These are phyloP conservation scores for Toxotes chatareus DNA, from an alignment of 2,113 vertebrate species.

Conservation along the genomic window DNA sequence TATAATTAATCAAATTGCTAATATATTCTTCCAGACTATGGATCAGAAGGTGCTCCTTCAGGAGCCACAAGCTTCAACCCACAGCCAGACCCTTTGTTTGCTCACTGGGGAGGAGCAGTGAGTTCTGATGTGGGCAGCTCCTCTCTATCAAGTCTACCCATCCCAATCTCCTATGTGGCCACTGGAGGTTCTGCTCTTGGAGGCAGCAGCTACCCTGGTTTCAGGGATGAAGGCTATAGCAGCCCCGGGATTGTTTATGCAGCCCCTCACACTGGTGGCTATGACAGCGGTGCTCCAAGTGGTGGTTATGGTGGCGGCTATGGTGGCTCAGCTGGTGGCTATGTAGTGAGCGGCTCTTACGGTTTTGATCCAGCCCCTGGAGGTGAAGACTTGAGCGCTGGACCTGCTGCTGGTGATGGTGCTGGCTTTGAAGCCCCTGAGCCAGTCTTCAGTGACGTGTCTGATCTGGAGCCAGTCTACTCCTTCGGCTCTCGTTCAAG, in stretches of 20 bases:
- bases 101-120: too few species aligned
- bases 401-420: background rate
- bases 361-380: background rate
- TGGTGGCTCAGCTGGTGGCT: background rate
- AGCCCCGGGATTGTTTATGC: background rate
- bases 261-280: background rate
- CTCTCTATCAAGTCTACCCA: too few species aligned
- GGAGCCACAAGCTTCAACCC: too few species aligned
- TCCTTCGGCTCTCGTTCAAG: conserved; percentile 37
- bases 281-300: background rate
- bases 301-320: background rate
- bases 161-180: too few species aligned
- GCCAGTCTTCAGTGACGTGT: conserved; percentile 46
- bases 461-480: conserved; percentile 31
- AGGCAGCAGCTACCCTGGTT: background rate
- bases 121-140: too few species aligned
- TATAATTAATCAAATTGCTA: background rate
- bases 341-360: background rate
- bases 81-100: too few species aligned
- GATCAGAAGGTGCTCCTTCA: background rate
- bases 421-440: background rate
- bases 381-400: background rate
- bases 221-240: background rate
- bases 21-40: background rate
- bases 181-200: background rate